Percentiles rank a stretch among this genome's conserved stretches.
Conservation (phyloP, 1,140 invertebrate genomes). For the Hyles euphorbiae region DNA sequence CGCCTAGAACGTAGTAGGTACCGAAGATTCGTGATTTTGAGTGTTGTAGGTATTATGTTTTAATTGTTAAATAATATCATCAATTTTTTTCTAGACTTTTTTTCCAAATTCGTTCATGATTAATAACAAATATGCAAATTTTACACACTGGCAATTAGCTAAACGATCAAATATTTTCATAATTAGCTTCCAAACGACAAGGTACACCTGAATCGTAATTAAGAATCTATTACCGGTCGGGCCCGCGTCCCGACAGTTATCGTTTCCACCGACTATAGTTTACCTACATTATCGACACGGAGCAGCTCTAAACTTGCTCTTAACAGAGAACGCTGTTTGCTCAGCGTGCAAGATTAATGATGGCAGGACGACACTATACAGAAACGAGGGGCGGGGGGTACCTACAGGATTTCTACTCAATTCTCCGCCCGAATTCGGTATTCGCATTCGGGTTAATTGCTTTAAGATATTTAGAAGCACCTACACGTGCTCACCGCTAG, state of each 20-base stretch:
- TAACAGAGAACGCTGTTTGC: constrained; percentile 47
- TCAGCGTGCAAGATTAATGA: constrained; percentile 63
- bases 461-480: constrained; percentile 38
- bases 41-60: no score
- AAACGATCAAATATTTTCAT: no score
- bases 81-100: no score
- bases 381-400: constrained; percentile 17
- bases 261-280: constrained; percentile 31
- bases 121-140: no score
- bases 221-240: constrained; percentile 15
- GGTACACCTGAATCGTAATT: constrained; percentile 16
- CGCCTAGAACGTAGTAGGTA: no score
- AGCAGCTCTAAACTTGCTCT: constrained; percentile 46
- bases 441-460: constrained; percentile 46
- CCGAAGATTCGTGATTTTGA: no score
- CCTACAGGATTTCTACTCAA: constrained; percentile 33
- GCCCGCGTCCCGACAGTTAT: constrained; percentile 18
- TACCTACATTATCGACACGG: constrained; percentile 43
- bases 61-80: no score
- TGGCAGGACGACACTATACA: constrained; percentile 42
- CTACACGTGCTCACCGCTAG: constrained; percentile 29
- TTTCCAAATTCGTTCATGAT: no score
- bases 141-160: no score
- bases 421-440: constrained; percentile 24
- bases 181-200: no score